Percentiles rank a stretch among this genome's conserved stretches.
phyloP scores from a whole-genome alignment of 2,797 vertebrate species.

The Perodicticus potto region DNA sequence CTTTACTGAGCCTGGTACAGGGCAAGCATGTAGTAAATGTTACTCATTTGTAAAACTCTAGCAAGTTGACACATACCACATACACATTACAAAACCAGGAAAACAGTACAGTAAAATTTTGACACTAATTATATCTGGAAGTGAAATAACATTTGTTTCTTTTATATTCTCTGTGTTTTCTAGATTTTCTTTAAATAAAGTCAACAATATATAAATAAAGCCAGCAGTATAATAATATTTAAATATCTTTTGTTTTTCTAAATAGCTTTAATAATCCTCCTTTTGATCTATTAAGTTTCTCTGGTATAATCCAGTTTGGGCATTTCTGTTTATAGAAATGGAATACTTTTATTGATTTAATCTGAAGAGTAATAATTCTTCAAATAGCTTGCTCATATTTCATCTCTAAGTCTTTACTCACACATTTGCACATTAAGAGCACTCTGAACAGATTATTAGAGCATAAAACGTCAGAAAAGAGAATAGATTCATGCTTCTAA shows the following conservation, averaged over 20 bases:
- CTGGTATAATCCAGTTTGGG: constrained; percentile 33
- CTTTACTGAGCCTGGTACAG: neutral
- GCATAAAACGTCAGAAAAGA: neutral
- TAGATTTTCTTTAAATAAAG: constrained; percentile 46
- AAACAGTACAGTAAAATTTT: neutral
- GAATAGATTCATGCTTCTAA: neutral
- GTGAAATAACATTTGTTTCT: constrained; percentile 1
- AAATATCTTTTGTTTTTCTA: constrained; percentile 49
- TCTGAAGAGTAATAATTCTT: constrained; percentile 70
- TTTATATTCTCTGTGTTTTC: neutral
- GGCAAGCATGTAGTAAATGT: neutral
- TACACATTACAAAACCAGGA: neutral
- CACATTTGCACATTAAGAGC: constrained; percentile 34
- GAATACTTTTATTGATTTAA: constrained; percentile 63
- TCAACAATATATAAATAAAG: constrained; percentile 24
- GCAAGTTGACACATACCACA: neutral
- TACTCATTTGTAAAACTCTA: neutral
- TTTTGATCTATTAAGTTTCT: constrained; percentile 57
- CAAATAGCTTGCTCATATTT: constrained; percentile 65
- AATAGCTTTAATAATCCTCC: constrained; percentile 46
- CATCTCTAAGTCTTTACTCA: constrained; percentile 61
- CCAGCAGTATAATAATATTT: constrained; percentile 42
- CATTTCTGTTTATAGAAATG: constrained; percentile 66
- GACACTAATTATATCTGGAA: neutral
- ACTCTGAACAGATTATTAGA: constrained; percentile 18